A percentile compares a stretch with the other conserved stretches of the same genome.
These are phyloP conservation scores for Nudaria mundana DNA, from an alignment of 2,888 invertebrate species.

Conservation along the genomic window DNA sequence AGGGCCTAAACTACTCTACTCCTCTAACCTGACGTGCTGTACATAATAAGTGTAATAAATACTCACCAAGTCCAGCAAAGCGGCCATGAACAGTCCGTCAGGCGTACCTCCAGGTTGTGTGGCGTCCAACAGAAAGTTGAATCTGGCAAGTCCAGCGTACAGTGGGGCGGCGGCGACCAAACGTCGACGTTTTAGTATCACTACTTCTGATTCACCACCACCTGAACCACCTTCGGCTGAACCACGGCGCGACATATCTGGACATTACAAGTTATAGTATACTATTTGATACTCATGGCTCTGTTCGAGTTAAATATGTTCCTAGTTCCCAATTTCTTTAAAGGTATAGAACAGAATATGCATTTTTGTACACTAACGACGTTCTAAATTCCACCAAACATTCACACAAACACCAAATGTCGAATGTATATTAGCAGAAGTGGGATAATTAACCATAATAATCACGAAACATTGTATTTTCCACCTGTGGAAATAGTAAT, in stretches of 20 bases:
- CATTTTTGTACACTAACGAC: too few relatives aligned
- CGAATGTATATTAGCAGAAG: too few relatives aligned
- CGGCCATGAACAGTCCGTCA: conserved; percentile 97
- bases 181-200: conserved; percentile 92
- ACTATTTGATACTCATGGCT: background rate
- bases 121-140: conserved; percentile 96
- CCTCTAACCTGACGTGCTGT: too few relatives aligned
- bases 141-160: conserved; percentile 93
- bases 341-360: too few relatives aligned
- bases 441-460: too few relatives aligned
- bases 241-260: conserved; percentile 85
- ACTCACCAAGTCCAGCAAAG: conserved; percentile 94
- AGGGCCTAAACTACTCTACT: too few relatives aligned
- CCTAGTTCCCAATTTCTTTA: too few relatives aligned
- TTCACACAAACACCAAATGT: too few relatives aligned
- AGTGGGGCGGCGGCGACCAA: conserved; percentile 89
- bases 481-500: too few relatives aligned
- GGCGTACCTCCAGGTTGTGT: conserved; percentile 98
- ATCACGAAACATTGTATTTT: too few relatives aligned
- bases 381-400: too few relatives aligned
- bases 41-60: too few relatives aligned
- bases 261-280: background rate
- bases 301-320: background rate
- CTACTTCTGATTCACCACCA: conserved; percentile 89
- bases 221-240: conserved; percentile 90